Conservation (phyloP, 2,797 vertebrate species). For the Heteromormyrus szaboi region DNA sequence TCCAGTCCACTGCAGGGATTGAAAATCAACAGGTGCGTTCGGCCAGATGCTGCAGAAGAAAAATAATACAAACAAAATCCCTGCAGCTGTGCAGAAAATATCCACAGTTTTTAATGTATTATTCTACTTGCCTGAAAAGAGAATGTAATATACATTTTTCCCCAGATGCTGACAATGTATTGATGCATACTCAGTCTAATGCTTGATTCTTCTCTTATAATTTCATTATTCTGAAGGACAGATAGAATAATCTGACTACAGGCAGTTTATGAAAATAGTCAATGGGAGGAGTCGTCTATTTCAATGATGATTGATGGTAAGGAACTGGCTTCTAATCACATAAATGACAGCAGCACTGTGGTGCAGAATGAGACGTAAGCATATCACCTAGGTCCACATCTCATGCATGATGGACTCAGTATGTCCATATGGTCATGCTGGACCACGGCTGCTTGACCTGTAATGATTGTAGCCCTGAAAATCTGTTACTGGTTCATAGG, state of each 20-base stretch:
- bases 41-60: background rate
- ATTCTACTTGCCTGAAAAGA: background rate
- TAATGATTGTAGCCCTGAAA: background rate
- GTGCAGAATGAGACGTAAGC: background rate
- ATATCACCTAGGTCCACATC: background rate
- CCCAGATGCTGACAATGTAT: background rate
- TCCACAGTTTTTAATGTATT: background rate
- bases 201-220: background rate
- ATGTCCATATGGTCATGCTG: background rate
- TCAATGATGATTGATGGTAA: background rate
- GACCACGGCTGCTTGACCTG: background rate
- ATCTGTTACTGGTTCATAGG: background rate
- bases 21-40: background rate
- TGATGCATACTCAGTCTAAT: background rate
- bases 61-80: background rate
- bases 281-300: background rate
- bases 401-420: background rate
- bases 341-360: background rate
- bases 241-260: constrained; percentile 4
- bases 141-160: background rate
- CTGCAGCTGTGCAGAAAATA: background rate
- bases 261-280: background rate
- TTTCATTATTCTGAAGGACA: constrained; percentile 6
- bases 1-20: background rate
- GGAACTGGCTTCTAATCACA: background rate